These are phyloP conservation scores for Hemaris fuciformis DNA, from an alignment of 2,888 invertebrate genomes.

Conservation along the genomic window DNA sequence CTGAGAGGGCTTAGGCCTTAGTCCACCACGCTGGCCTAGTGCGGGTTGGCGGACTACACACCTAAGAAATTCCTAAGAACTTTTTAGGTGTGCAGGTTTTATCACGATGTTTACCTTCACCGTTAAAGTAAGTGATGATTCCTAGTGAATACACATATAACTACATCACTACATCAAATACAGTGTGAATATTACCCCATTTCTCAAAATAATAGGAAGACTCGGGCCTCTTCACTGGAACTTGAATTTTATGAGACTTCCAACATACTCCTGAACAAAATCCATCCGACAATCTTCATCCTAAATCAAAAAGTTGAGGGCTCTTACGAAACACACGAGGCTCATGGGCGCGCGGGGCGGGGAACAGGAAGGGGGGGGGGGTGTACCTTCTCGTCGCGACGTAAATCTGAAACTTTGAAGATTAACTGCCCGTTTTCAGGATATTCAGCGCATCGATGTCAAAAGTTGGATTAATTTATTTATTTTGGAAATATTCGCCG, in stretches of 20 bases:
- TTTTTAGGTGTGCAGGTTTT: too few relatives aligned
- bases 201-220: background rate
- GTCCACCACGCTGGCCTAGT: too few relatives aligned
- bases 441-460: slow-evolving; percentile 22
- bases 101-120: too few relatives aligned
- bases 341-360: too few relatives aligned
- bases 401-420: slow-evolving; percentile 38
- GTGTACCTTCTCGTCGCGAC: background rate
- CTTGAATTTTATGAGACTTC: background rate
- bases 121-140: too few relatives aligned
- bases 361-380: background rate
- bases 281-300: background rate
- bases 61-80: too few relatives aligned
- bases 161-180: background rate
- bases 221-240: background rate
- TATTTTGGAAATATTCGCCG: slow-evolving; percentile 24
- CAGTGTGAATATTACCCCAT: too few relatives aligned
- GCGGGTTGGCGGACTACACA: too few relatives aligned
- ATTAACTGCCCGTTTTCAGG: slow-evolving; percentile 33
- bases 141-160: too few relatives aligned
- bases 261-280: background rate
- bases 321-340: background rate
- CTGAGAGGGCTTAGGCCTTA: too few relatives aligned
- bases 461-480: slow-evolving; percentile 34
- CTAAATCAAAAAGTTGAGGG: slow-evolving; percentile 6